Base-by-base conservation (phyloP, 64 coral and sea anemone genomes). In the Trachythela sp. region DNA sequence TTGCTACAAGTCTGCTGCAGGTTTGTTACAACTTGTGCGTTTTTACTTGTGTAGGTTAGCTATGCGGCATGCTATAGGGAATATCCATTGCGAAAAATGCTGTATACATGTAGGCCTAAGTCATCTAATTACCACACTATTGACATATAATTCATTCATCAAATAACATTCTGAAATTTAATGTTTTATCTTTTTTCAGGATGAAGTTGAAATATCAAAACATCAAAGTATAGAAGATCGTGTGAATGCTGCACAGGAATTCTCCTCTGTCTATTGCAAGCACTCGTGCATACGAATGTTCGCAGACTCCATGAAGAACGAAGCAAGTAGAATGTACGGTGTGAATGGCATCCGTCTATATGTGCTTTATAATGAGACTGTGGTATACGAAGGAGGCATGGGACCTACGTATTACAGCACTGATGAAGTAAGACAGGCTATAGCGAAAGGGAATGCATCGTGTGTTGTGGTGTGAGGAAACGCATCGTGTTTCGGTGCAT, bases 311-410 rank as follows among this genome's bases (percentile, higher is more conserved):
- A 83, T 83, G 72, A 77, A 89, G 27, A 83, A 89, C 88, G 51
- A 89, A 2, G 48, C 71, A 0, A 89, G 77, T 26, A 48, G 18
- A 14, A 51, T 52, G 36, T 89, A 51, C 48, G 88, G 88, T 0
- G 88, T 77, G 6, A 35, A 35, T 32, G 70, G 70, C 5, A 38
- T 89, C 27, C 43, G 88, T 8, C 18, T 89, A 13, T 89, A 58
- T 20, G 48, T 89, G 31, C 26, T 89, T 15, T 68, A 89, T 37
- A 77, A 83, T 29, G 40, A 49, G 18, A 48, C 18, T 10, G 48
- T 89, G 22, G 39, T 54, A 17, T 89, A 89, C 41, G 71, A 89
- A 52, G 88, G 88, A 36, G 88, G 88, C n/a, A 48, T 89, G 26
- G 88, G 88, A 2, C 88, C 88, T 29, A 89, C 72, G 2, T 89